Percentiles rank a stretch among this genome's conserved stretches.
These are phyloP conservation scores for Malachius bipustulatus DNA, from an alignment of 2,888 invertebrate genomes.

Conservation along the genomic window DNA sequence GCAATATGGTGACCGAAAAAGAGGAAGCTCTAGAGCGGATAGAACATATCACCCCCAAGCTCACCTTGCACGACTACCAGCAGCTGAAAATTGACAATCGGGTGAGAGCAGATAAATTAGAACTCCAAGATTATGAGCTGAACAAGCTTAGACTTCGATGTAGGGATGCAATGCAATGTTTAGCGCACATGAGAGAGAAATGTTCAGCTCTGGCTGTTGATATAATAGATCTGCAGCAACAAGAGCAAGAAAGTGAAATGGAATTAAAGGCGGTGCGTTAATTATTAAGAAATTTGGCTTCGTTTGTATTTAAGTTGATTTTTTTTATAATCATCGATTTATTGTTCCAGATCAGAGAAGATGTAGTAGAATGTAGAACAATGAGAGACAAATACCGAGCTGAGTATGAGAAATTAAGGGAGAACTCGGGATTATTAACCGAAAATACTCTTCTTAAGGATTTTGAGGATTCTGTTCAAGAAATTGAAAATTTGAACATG, in stretches of 20 bases:
- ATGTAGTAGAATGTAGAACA: too few species aligned
- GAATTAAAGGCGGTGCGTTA: too few species aligned
- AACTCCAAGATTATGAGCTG: conserved; percentile 41
- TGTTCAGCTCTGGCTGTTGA: conserved; percentile 30
- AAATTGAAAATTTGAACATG: too few species aligned
- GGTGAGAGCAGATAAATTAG: conserved; percentile 39
- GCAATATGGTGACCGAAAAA: conserved; percentile 24
- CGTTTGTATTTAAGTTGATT: too few species aligned
- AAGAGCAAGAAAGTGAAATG: conserved; percentile 17
- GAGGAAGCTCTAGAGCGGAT: conserved; percentile 22
- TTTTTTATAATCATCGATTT: too few species aligned
- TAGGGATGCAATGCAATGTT: conserved; percentile 35
- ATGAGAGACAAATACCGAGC: too few species aligned
- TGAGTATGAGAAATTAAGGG: too few species aligned
- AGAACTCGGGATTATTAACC: too few species aligned
- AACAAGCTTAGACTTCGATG: conserved; percentile 36
- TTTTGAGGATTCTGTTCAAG: too few species aligned
- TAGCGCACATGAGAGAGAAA: conserved; percentile 41
- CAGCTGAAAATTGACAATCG: conserved; percentile 42
- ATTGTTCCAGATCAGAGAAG: too few species aligned
- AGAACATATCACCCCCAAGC: conserved; percentile 38
- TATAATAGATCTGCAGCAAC: conserved; percentile 16
- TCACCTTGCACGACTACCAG: conserved; percentile 41
- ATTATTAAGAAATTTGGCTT: too few species aligned
- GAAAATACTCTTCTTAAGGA: too few species aligned